Percentiles rank a stretch among this genome's conserved stretches.
phyloP scores from a whole-genome alignment of 2,888 invertebrate species.

The Microctonus brassicae region DNA sequence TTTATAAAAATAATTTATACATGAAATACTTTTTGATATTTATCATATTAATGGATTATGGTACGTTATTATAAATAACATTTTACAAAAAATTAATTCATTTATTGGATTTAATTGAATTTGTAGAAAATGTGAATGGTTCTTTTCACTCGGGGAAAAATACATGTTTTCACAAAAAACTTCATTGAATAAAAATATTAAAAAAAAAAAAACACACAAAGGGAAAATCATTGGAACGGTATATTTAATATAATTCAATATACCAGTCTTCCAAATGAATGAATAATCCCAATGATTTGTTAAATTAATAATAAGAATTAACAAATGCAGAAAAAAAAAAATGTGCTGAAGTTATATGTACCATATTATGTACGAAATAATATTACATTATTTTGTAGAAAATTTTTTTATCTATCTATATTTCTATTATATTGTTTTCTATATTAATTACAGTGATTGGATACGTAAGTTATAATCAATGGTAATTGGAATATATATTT shows the following conservation, averaged over 20 bases:
- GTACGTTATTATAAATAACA: not conserved
- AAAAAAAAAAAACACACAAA: too few species aligned
- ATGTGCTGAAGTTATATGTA: not conserved
- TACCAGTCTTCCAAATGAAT: constrained; percentile 50
- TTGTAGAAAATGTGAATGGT: constrained; percentile 49
- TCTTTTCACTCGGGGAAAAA: constrained; percentile 62
- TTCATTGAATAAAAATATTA: not conserved
- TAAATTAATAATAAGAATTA: constrained; percentile 45
- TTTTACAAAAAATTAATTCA: constrained; percentile 32
- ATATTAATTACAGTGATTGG: constrained; percentile 41
- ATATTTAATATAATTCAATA: constrained; percentile 62
- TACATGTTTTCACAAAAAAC: constrained; percentile 50
- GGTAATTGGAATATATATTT: constrained; percentile 2
- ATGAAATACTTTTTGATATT: not conserved
- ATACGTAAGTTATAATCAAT: not conserved
- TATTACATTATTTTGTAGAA: too few species aligned
- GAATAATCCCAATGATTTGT: constrained; percentile 44
- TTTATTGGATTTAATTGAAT: constrained; percentile 17
- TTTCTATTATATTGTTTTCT: too few species aligned
- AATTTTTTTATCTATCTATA: too few species aligned
- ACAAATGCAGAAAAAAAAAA: constrained; percentile 29
- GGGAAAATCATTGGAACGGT: constrained; percentile 50
- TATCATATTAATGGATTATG: not conserved
- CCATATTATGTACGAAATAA: too few species aligned
- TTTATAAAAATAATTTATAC: not conserved